Percentiles rank a stretch among this genome's conserved stretches.
Evolutionary conservation across 37 sponge, comb jelly and placozoan genomes (phyloP).

Genomic region (Ianthella basta): DNA sequence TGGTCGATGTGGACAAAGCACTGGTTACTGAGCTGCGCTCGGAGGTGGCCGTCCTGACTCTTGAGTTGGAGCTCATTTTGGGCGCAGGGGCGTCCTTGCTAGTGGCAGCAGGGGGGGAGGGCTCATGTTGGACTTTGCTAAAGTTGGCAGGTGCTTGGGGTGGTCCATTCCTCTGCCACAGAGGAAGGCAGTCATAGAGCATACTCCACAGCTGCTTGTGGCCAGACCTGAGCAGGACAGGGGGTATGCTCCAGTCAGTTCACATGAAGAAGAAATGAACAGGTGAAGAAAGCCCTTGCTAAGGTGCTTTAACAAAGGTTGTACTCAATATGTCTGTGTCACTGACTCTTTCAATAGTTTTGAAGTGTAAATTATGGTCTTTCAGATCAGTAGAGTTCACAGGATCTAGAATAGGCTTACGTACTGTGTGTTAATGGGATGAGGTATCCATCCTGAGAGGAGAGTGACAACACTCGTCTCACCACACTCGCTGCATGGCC

Average conservation of each 20-base stretch:
- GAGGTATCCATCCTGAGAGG: slow-evolving; percentile 91
- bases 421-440: too few relatives aligned
- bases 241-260: too few relatives aligned
- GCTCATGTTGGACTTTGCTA: slow-evolving; percentile 6
- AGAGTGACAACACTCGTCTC: slow-evolving; percentile 77
- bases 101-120: background rate
- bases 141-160: background rate
- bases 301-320: too few relatives aligned
- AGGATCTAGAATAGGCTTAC: too few relatives aligned
- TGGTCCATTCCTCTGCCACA: slow-evolving; percentile 46
- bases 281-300: too few relatives aligned
- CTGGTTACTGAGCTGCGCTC: background rate
- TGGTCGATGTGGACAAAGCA: background rate
- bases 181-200: slow-evolving; percentile 39
- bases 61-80: too few relatives aligned
- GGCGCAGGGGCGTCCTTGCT: background rate
- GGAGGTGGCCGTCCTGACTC: background rate
- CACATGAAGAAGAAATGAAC: too few relatives aligned
- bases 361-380: too few relatives aligned
- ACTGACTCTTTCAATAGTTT: too few relatives aligned
- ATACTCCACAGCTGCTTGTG: slow-evolving; percentile 26
- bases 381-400: too few relatives aligned
- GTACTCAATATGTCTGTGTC: too few relatives aligned
- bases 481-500: slow-evolving; percentile 69
- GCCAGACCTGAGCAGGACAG: too few relatives aligned